Evolutionary conservation across 2,888 invertebrate species (phyloP), one percentile per base, ranked within the genome.

Genomic region (Drosophila nr. perissopoda): DNA sequence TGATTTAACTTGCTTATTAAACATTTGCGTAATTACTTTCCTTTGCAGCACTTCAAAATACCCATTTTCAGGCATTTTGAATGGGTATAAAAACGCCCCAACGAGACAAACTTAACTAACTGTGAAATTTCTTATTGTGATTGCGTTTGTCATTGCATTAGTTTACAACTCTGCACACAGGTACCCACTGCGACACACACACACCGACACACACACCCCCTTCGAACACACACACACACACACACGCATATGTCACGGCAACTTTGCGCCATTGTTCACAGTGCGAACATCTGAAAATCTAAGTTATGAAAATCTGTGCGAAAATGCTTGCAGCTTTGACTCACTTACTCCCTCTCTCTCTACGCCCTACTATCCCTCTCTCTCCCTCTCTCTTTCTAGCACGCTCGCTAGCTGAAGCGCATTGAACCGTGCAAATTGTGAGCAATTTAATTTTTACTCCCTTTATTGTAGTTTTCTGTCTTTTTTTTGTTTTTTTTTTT

Each of bases 341-440:
- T 25, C n/a, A 5, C 1, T 18, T 10, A 4, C 11, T 21, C 27
- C 3, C 27, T 10, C n/a, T 8, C n/a, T 10, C 25, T 1, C 48
- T 4, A 16, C 7, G 16, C 7, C 16, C 7, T 18, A 18, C 11
- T 13, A 31, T 7, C 16, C 7, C 21, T 7, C 27, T 5, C 8
- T 13, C 8, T 8, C 4, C 0, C 11, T n/a, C 18, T 11, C 21
- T 18, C 29, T n/a, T 10, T 27, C 18, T 16, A 16, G 29, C 21
- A 2, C 16, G 21, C 16, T 82, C 61, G 68, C 69, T 13, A 71
- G 77, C 88, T 78, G 76, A 85, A 90, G 88, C 87, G 89, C 89
- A 89, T 90, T 90, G 89, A 89, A 89, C 90, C 87, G 89, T 90
- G 89, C 82, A 90, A 89, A 89, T 89, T 89, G 89, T 80, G 72